Base-by-base conservation (phyloP, 2,888 invertebrate genomes). In the Bembecia ichneumoniformis region DNA sequence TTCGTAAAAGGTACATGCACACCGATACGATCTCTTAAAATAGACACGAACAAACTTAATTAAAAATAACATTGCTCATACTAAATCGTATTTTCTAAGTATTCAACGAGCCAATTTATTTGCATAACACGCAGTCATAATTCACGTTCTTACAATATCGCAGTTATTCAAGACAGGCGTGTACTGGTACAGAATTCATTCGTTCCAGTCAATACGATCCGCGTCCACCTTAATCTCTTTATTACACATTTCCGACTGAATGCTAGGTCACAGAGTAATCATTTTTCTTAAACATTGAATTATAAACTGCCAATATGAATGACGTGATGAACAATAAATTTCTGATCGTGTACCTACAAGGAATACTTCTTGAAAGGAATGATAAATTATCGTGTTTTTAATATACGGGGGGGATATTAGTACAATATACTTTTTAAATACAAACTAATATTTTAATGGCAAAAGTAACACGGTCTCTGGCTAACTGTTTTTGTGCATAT, bases 281-380 rank as follows among this genome's bases (percentile, higher is more conserved):
- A 46, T 47, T 16, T 49, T 47, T 28, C 28, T 43, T 46, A 47
- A 40, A 35, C 35, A 45, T 47, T 43, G 47, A 43, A 35, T 35
- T 52, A 44, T 35, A 49, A 51, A 54, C 53, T 58, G 56, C 51
- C 59, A 54, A 60, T 55, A 48, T 48, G 43, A 43, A 56, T 51
- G 52, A 56, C 52, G 58, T 63, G 58, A 60, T 50, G 58, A 58
- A 49, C 58, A 62, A 66, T 66, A 65, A 61, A 64, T 68, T 58
- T 50, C 54, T 50, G 56, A 44, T 55, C 52, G 51, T 50, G 60
- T 57, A 54, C 59, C 62, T 62, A 59, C 52, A 54, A 51, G 36
- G 52, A 55, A 50, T 49, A 56, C 28, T 46, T 52, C 55, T 56
- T 58, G 56, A 58, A 60, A 43, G 51, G 49, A 54, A 58, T 58